A percentile compares a stretch with the other conserved stretches of the same genome.
phyloP scores from a whole-genome alignment of 2,888 invertebrate species.

The Caenorhabditis macrosperma region DNA sequence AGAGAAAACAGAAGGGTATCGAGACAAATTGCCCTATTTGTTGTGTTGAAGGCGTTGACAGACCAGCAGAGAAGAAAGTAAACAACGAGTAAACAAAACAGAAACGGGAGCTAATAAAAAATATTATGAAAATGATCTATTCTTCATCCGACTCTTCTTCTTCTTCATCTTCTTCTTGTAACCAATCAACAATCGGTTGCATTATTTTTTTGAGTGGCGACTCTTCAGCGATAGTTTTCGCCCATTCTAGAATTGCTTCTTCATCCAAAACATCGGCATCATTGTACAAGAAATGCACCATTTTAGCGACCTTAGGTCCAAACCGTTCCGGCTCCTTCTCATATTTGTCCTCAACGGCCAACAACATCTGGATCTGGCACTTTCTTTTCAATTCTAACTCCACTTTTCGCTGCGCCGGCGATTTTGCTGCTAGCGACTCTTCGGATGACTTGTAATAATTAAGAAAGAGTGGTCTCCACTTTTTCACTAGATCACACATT shows the following conservation, averaged over 20 bases:
- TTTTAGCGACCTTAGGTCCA: slow-evolving; percentile 40
- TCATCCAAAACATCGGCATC: slow-evolving; percentile 66
- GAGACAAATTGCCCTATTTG: no score
- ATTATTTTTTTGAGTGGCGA: slow-evolving; percentile 45
- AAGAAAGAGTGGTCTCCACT: slow-evolving; percentile 69
- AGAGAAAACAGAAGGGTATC: no score
- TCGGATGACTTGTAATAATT: slow-evolving; percentile 70
- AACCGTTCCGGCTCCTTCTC: slow-evolving; percentile 19
- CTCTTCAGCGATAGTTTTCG: slow-evolving; percentile 49
- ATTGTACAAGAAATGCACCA: slow-evolving; percentile 69
- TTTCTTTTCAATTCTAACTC: slow-evolving; percentile 34
- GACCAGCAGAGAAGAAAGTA: background rate
- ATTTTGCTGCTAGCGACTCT: slow-evolving; percentile 5
- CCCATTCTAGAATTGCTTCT: slow-evolving; percentile 70
- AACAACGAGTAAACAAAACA: slow-evolving; percentile 4
- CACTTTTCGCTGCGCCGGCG: slow-evolving; percentile 18
- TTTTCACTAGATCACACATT: slow-evolving; percentile 56
- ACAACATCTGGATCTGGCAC: slow-evolving; percentile 70
- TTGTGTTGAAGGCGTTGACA: no score
- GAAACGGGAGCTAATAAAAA: background rate
- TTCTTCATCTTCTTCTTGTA: slow-evolving; percentile 62
- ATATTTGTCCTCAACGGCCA: slow-evolving; percentile 71
- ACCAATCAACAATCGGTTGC: slow-evolving; percentile 69
- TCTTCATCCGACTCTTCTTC: slow-evolving; percentile 48
- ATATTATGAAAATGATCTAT: background rate